These are phyloP conservation scores for Chiroxiphia lanceolata DNA, from an alignment of 2,797 vertebrate species.

Conservation along the genomic window DNA sequence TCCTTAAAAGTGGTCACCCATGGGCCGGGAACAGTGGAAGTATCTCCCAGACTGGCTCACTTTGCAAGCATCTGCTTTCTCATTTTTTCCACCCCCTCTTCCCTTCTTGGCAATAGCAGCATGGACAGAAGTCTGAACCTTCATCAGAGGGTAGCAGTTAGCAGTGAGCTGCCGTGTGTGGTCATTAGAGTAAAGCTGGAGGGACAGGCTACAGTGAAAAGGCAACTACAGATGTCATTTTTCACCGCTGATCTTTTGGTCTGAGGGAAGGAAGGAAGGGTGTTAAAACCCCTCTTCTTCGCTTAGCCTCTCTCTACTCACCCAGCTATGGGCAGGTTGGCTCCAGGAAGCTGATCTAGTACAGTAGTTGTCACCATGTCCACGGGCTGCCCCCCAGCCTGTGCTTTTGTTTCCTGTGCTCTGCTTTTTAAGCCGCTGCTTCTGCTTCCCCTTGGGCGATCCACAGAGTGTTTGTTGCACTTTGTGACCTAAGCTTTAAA, in stretches of 20 bases:
- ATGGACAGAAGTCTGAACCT: not conserved
- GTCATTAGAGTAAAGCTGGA: not conserved
- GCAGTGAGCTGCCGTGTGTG: not conserved
- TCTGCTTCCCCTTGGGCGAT: not conserved
- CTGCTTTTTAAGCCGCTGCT: not conserved
- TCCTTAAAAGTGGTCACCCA: not conserved
- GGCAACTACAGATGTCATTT: not conserved
- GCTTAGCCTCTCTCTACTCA: not conserved
- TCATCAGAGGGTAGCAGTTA: not conserved
- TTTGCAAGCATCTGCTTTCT: not conserved
- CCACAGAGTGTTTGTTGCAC: not conserved
- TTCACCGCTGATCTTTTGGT: not conserved
- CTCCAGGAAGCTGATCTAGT: not conserved
- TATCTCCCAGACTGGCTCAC: not conserved
- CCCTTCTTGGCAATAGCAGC: not conserved
- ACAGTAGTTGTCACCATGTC: rapidly evolving
- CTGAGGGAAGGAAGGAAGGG: not conserved
- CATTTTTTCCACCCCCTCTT: not conserved
- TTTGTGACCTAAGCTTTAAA: not conserved
- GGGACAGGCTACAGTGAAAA: not conserved
- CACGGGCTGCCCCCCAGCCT: not conserved
- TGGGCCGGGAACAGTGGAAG: not conserved
- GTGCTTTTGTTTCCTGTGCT: not conserved
- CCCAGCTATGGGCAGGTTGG: not conserved
- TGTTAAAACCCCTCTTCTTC: not conserved